A percentile compares a stretch with the other conserved stretches of the same genome.
Evolutionary conservation across 2,888 invertebrate genomes (phyloP).

Genomic region (Rhorus exstirpatorius): DNA sequence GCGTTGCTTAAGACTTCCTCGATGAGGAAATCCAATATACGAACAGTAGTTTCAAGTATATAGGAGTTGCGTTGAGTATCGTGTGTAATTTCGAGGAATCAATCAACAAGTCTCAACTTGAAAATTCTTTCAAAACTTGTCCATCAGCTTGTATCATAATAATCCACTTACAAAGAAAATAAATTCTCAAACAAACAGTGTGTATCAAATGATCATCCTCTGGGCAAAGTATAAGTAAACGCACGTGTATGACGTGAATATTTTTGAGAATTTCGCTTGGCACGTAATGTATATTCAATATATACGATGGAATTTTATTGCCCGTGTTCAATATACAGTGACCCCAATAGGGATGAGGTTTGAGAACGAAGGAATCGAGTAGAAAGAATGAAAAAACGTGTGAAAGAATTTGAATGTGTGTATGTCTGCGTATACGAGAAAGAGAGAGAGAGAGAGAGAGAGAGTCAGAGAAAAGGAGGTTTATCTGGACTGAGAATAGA

Average conservation of each 20-base stretch:
- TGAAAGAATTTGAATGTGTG: conserved; percentile 6
- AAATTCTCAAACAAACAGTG: neutral
- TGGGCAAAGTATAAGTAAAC: conserved; percentile 2
- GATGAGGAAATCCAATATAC: too few relatives aligned
- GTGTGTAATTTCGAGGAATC: too few relatives aligned
- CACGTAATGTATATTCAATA: conserved; percentile 15
- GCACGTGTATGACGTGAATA: neutral
- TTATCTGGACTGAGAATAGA: neutral
- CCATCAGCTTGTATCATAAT: neutral
- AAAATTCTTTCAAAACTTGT: neutral
- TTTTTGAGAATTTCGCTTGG: conserved; percentile 13
- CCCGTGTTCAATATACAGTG: conserved; percentile 42
- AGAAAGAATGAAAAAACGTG: conserved; percentile 34
- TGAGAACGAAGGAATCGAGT: conserved; percentile 26
- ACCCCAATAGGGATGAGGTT: conserved; percentile 24
- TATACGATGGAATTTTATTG: conserved; percentile 60
- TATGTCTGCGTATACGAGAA: neutral
- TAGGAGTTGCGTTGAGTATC: too few relatives aligned
- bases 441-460: neutral
- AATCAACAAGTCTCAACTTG: too few relatives aligned
- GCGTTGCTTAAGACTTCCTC: too few relatives aligned
- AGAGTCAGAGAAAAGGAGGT: conserved; percentile 10
- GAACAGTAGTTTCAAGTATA: too few relatives aligned
- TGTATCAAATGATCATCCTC: neutral
- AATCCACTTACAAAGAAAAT: neutral